Base-by-base conservation (phyloP, 2,888 invertebrate species). In the Philereme transversata region DNA sequence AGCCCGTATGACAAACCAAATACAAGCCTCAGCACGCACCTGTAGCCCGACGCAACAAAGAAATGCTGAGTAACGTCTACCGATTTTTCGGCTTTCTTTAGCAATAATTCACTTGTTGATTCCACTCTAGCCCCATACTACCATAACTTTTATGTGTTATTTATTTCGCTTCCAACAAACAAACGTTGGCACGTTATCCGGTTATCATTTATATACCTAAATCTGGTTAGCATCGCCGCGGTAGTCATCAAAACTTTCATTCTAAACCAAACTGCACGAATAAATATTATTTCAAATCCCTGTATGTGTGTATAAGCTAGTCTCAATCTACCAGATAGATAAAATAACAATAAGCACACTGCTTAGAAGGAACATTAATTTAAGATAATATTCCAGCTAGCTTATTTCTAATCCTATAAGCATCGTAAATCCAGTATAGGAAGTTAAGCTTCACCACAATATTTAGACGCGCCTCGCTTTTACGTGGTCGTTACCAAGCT, bases 41-140 rank as follows among this genome's bases (percentile, higher is more conserved):
- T 87, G 88, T 86, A 82, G 83, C 81, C 79, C 74, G 67, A 68
- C 75, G 75, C 80, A 83, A 87, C 85, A 87, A 88, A 84, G 72
- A 79, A 85, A 77, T 79, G 82, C 83, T 83, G 84, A 86, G 83
- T 87, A 84, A 86, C 78, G 83, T 80, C 78, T 82, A 79, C 79
- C 83, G 82, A 87, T 85, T 86, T 86, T 87, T 87, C 81, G 82
- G 74, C 83, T 81, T 22, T 22, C 22, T 22, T 22, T 86, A 86
- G 83, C 85, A 86, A 87, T 87, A 87, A 86, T 85, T 86, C 87
- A 88, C 88, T 87, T 88, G 88, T 88, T 88, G 88, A 88, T 83
- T 85, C 82, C 75, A 67, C 76, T 77, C 79, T 76, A 55, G 52
- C 74, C 74, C 76, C 71, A 76, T 73, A 76, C 77, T 73, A 78